Evolutionary conservation across 1,140 invertebrate genomes (phyloP), one percentile per base, ranked within the genome.

Genomic region (Aethina tumida): DNA sequence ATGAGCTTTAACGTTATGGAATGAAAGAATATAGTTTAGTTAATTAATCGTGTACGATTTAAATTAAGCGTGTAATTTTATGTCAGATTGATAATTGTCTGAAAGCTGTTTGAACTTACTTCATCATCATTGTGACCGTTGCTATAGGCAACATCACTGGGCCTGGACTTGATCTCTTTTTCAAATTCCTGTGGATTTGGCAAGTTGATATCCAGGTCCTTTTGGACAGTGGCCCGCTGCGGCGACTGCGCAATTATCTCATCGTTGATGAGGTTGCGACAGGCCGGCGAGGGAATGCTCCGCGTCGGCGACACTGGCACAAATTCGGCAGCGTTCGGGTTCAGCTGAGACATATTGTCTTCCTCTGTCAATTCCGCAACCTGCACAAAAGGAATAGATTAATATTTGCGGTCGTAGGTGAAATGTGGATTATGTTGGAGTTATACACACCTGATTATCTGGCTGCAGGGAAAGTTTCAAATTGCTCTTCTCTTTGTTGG

Each of bases 301-400:
- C 62, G 55, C 12, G 69, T 69, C 1, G 74, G 73, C 7, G 67
- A 67, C 8, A 69, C 60, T 0, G 75, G 75, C 18, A 83, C 66
- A 50, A 84, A 84, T 55, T 80, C 78, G 2, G 75, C 74, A 4
- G 81, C 79, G 37, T 84, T 70, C 0, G 79, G 79, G 60, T 84
- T 84, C 46, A 82, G 53, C 28, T 75, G 76, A 26, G 77, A 81
- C 56, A 59, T 59, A 36, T 73, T 67, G 58, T 71, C 69, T 29
- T 64, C 56, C 62, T 60, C 53, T 33, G 43, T 32, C 7, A 41
- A 30, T 29, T 50, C 45, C 35, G 37, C 40, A 52, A 54, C 46
- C 49, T 50, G 15, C 19, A 39, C n/a, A n/a, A n/a, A n/a, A n/a
- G n/a, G n/a, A n/a, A n/a, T n/a, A n/a, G n/a, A n/a, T n/a, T n/a